Evolutionary conservation across 2,888 invertebrate species (phyloP).

Genomic region (Zelleria hepariella): DNA sequence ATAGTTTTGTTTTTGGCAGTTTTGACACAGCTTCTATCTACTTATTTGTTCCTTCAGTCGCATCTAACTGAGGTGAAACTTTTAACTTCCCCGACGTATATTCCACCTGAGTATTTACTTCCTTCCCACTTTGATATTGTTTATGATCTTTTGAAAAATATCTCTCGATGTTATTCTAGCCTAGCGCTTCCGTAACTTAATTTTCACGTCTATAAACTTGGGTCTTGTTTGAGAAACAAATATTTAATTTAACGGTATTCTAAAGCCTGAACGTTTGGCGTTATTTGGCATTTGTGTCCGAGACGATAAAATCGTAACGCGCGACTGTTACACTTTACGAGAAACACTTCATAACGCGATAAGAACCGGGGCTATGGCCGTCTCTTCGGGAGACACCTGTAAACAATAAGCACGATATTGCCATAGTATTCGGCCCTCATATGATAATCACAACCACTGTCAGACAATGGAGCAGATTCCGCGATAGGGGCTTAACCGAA

Average conservation of each 20-base stretch:
- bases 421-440: slow-evolving; percentile 67
- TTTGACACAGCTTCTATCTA: slow-evolving; percentile 67
- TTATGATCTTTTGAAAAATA: not conserved
- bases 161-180: not conserved
- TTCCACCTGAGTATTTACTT: slow-evolving; percentile 25
- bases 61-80: slow-evolving; percentile 56
- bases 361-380: slow-evolving; percentile 18
- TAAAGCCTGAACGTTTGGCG: not conserved
- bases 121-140: not conserved
- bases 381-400: slow-evolving; percentile 40
- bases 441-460: slow-evolving; percentile 59
- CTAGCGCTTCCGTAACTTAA: not conserved
- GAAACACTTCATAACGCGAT: slow-evolving; percentile 31
- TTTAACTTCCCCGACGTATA: slow-evolving; percentile 60
- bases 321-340: slow-evolving; percentile 33
- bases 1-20: slow-evolving; percentile 74
- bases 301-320: not conserved
- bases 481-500: slow-evolving; percentile 67
- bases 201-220: not conserved
- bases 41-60: slow-evolving; percentile 66
- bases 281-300: not conserved
- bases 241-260: not conserved
- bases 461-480: slow-evolving; percentile 67
- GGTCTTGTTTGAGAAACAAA: not conserved
- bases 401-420: slow-evolving; percentile 68